phyloP scores from a whole-genome alignment of 2,797 vertebrate genomes.

The Dendrocincla fuliginosa region DNA sequence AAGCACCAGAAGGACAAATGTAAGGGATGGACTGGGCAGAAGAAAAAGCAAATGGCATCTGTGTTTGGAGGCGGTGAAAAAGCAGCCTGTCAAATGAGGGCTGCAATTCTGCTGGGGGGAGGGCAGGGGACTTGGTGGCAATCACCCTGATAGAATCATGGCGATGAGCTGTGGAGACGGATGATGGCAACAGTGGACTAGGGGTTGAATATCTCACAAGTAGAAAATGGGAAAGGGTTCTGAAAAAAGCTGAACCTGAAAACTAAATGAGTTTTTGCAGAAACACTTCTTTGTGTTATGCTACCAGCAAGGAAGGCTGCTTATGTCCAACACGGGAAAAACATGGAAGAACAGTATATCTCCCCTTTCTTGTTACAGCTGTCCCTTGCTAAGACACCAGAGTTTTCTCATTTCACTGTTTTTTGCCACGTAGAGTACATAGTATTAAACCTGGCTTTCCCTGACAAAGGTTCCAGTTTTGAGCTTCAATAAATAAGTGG shows the following conservation, averaged over 20 bases:
- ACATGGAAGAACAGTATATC: not conserved
- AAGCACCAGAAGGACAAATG: not conserved
- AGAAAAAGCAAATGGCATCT: not conserved
- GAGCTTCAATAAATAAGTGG: not conserved
- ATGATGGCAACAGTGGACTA: not conserved
- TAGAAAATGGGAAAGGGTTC: not conserved
- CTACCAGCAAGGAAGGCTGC: not conserved
- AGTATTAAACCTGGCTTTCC: not conserved
- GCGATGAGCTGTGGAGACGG: not conserved
- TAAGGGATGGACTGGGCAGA: not conserved
- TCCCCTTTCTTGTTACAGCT: not conserved
- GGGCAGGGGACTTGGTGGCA: not conserved
- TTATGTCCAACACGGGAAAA: not conserved
- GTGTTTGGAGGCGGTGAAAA: not conserved
- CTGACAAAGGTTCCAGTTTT: not conserved
- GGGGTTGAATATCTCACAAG: not conserved
- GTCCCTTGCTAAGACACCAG: not conserved
- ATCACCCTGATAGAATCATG: not conserved
- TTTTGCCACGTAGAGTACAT: not conserved
- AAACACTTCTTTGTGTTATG: fast-evolving
- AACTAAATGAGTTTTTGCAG: not conserved
- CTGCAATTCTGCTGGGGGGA: not conserved
- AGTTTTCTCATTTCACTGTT: not conserved
- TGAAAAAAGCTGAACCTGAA: not conserved
- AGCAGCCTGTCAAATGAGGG: not conserved